These are phyloP conservation scores for Temnothorax rugatulus DNA, from an alignment of 2,888 invertebrate genomes.

Conservation along the genomic window DNA sequence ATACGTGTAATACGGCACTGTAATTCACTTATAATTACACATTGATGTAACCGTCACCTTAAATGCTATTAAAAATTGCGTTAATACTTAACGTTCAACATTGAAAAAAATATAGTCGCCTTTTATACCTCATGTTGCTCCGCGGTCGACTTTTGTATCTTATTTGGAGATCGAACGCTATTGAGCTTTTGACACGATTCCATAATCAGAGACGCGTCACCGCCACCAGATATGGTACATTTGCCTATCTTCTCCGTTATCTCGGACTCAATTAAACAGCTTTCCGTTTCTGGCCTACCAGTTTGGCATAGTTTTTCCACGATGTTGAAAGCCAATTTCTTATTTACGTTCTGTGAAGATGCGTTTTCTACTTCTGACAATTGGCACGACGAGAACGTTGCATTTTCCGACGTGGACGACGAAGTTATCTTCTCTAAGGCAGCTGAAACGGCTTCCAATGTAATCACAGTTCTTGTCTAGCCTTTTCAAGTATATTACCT, in stretches of 20 bases:
- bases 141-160: constrained; percentile 14
- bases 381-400: constrained; percentile 37
- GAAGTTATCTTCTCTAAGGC: constrained; percentile 23
- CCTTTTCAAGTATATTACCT: constrained; percentile 71
- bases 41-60: constrained; percentile 1
- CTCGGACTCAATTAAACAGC: neutral
- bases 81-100: neutral
- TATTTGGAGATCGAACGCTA: constrained; percentile 3
- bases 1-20: neutral
- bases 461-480: neutral
- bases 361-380: neutral
- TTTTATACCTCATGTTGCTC: constrained; percentile 8
- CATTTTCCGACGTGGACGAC: neutral
- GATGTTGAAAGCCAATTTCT: constrained; percentile 5
- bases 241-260: constrained; percentile 1
- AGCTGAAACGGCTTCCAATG: constrained; percentile 8
- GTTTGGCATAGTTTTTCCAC: constrained; percentile 15
- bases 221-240: constrained; percentile 38
- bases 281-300: neutral
- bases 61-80: constrained; percentile 9
- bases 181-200: constrained; percentile 30
- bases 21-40: constrained; percentile 9
- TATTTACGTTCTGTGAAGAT: neutral
- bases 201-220: constrained; percentile 37
- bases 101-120: neutral